Percentiles rank a stretch among this genome's conserved stretches.
phyloP scores from a whole-genome alignment of 2,888 invertebrate genomes.

The Lepidonotus clava region DNA sequence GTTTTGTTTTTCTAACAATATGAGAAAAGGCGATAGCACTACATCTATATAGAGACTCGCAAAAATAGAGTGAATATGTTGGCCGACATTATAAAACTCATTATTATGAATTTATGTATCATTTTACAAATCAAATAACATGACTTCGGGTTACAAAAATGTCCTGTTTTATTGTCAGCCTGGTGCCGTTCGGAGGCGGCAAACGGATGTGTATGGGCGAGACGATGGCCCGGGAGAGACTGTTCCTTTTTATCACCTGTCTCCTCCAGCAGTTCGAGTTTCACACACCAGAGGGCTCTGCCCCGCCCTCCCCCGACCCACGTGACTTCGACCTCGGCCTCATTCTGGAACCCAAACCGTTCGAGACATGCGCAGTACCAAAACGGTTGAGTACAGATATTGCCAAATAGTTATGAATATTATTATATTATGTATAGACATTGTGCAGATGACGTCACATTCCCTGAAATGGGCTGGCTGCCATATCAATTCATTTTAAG shows the following conservation, averaged over 20 bases:
- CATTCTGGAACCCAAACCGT: constrained; percentile 73
- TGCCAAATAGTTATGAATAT: neutral
- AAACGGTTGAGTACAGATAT: constrained; percentile 37
- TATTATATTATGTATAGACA: neutral
- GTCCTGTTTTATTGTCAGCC: constrained; percentile 57
- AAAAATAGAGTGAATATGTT: too few species aligned
- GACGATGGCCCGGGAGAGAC: constrained; percentile 73
- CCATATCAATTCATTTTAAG: too few species aligned
- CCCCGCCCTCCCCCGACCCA: constrained; percentile 69
- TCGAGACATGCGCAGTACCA: constrained; percentile 66
- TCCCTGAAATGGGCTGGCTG: too few species aligned
- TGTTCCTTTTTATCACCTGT: constrained; percentile 72
- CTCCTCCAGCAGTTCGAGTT: constrained; percentile 71
- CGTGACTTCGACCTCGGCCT: constrained; percentile 72
- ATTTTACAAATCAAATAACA: neutral
- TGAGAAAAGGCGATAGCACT: too few species aligned
- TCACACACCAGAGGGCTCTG: constrained; percentile 56
- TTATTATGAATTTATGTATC: neutral
- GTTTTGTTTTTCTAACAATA: too few species aligned
- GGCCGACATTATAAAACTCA: too few species aligned
- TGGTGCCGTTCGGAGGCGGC: constrained; percentile 75
- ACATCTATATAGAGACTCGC: too few species aligned
- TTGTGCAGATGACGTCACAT: too few species aligned
- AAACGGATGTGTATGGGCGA: constrained; percentile 76
- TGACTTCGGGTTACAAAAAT: neutral